Percentiles rank a stretch among this genome's conserved stretches.
These are phyloP conservation scores for Drosophila subsilvestris DNA, from an alignment of 2,888 invertebrate genomes.

Conservation along the genomic window DNA sequence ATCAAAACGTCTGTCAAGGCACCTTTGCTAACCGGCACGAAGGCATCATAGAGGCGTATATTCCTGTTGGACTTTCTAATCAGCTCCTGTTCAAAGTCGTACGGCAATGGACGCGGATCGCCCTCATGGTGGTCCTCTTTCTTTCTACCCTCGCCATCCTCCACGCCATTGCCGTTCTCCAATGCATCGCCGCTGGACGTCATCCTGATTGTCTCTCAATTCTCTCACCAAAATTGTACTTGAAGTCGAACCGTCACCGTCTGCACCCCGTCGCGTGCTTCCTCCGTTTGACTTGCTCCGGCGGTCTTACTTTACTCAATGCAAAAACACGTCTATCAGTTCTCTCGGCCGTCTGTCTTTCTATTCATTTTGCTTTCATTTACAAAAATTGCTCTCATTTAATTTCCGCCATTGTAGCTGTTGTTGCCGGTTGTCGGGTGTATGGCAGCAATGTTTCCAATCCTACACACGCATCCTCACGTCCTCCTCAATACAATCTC, in stretches of 20 bases:
- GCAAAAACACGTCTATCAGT: constrained; percentile 61
- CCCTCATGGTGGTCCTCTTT: constrained; percentile 56
- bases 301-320: constrained; percentile 9
- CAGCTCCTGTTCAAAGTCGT: constrained; percentile 82
- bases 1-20: constrained; percentile 6
- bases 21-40: constrained; percentile 75
- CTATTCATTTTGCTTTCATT: constrained; percentile 55
- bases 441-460: constrained; percentile 47
- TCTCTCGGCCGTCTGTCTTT: constrained; percentile 28
- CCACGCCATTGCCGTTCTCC: constrained; percentile 41
- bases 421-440: neutral
- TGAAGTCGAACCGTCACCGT: constrained; percentile 32
- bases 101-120: constrained; percentile 73
- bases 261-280: constrained; percentile 59
- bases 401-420: constrained; percentile 68
- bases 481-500: neutral
- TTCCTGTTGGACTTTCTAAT: constrained; percentile 79
- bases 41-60: constrained; percentile 73
- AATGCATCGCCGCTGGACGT: constrained; percentile 31
- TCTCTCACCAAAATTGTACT: neutral
- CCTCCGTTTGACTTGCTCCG: constrained; percentile 39
- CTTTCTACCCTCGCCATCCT: constrained; percentile 48
- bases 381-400: constrained; percentile 80
- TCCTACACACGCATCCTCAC: constrained; percentile 34
- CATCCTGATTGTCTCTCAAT: neutral